phyloP scores from a whole-genome alignment of 2,888 invertebrate species.

The Magallana nippona region DNA sequence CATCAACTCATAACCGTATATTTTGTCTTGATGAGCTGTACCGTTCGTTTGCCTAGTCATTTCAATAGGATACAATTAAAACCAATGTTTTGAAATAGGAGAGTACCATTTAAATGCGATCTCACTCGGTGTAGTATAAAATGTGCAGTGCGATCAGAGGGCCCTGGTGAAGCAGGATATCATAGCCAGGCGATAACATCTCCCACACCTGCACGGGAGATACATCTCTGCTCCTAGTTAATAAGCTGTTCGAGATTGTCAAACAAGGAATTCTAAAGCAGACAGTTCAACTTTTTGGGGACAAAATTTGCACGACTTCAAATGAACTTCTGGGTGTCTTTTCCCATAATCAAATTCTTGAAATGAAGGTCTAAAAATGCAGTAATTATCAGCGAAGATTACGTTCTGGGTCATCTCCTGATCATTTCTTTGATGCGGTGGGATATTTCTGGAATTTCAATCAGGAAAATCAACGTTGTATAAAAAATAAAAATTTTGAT shows the following conservation, averaged over 20 bases:
- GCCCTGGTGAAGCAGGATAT: background rate
- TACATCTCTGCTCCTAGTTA: constrained; percentile 7
- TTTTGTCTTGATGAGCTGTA: no score
- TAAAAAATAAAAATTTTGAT: background rate
- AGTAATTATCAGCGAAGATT: constrained; percentile 16
- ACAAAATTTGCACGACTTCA: constrained; percentile 2
- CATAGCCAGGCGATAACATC: background rate
- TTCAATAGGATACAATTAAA: background rate
- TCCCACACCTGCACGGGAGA: constrained; percentile 18
- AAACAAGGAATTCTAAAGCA: constrained; percentile 27
- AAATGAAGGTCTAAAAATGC: constrained; percentile 10
- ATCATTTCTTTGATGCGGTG: constrained; percentile 4
- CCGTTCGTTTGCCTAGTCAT: no score
- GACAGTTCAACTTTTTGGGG: constrained; percentile 1
- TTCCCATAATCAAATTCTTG: constrained; percentile 8
- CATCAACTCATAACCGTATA: no score
- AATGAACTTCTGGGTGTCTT: constrained; percentile 10
- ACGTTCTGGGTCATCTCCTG: background rate
- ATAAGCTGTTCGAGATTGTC: constrained; percentile 17
- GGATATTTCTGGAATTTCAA: constrained; percentile 23
- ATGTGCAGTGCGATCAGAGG: background rate
- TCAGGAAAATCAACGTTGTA: constrained; percentile 2
- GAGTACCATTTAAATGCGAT: background rate
- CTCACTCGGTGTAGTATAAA: constrained; percentile 1
- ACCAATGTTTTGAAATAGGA: constrained; percentile 23